phyloP scores from a whole-genome alignment of 2,113 vertebrate genomes.

The Tyrannus savana region DNA sequence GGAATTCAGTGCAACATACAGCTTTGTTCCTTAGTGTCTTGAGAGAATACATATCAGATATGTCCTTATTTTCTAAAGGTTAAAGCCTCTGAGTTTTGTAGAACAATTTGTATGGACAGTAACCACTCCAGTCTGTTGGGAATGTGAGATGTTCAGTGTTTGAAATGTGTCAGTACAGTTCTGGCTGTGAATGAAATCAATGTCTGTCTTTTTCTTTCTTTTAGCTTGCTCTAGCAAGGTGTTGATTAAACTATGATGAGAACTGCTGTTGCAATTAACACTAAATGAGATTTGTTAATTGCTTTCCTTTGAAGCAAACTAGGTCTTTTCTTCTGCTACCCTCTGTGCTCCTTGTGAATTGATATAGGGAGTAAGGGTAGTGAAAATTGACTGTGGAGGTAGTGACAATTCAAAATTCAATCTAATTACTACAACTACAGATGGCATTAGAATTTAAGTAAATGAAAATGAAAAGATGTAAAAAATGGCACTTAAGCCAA shows the following conservation, averaged over 20 bases:
- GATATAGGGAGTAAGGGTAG: background rate
- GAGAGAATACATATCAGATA: background rate
- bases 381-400: slow-evolving; percentile 38
- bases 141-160: background rate
- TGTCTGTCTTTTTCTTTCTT: background rate
- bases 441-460: slow-evolving; percentile 11
- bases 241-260: slow-evolving; percentile 58
- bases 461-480: background rate
- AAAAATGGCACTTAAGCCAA: background rate
- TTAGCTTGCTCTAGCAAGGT: slow-evolving; percentile 45
- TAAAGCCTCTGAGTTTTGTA: background rate
- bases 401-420: slow-evolving; percentile 40
- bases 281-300: slow-evolving; percentile 54
- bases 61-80: background rate
- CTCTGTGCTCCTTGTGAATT: background rate
- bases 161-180: background rate
- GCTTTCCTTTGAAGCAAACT: slow-evolving; percentile 38
- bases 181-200: slow-evolving; percentile 29
- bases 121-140: background rate
- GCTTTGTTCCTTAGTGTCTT: background rate
- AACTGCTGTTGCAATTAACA: slow-evolving; percentile 52
- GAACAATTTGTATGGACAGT: background rate
- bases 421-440: slow-evolving; percentile 13
- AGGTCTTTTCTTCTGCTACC: background rate
- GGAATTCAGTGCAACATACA: background rate